Evolutionary conservation across 1,140 invertebrate genomes (phyloP).

Genomic region (Listronotus oregonensis): DNA sequence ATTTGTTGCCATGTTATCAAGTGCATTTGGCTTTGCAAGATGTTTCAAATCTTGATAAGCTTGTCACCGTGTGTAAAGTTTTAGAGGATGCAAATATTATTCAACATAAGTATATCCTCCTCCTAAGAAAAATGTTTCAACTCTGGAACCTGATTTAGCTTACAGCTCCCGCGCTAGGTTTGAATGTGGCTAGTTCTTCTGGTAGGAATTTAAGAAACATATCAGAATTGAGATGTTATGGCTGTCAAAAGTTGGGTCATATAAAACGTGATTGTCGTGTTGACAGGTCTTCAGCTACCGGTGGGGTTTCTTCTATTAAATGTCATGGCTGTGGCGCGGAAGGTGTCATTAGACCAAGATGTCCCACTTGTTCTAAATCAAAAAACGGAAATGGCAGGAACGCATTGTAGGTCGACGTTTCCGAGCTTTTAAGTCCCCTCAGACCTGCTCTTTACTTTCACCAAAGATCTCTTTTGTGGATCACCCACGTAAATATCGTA

Average conservation of each 20-base stretch:
- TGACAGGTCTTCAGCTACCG: too few species aligned
- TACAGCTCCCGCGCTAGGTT: not conserved
- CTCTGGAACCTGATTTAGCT: not conserved
- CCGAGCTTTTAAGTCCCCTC: too few species aligned
- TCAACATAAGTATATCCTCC: not conserved
- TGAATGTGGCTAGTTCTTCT: not conserved
- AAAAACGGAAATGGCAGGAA: too few species aligned
- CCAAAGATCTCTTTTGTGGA: too few species aligned
- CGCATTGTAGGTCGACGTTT: too few species aligned
- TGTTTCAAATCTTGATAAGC: not conserved
- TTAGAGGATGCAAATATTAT: not conserved
- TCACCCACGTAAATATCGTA: too few species aligned
- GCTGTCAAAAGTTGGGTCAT: not conserved
- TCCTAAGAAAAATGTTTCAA: not conserved
- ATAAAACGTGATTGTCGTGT: not conserved
- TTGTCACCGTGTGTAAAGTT: not conserved
- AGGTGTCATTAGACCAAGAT: too few species aligned
- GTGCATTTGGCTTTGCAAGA: not conserved
- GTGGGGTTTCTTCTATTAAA: too few species aligned
- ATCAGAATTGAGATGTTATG: not conserved
- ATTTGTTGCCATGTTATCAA: constrained; percentile 1
- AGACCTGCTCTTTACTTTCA: too few species aligned
- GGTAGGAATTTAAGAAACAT: not conserved
- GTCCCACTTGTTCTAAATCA: too few species aligned
- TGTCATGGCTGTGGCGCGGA: too few species aligned